Evolutionary conservation across 2,888 invertebrate species (phyloP).

Genomic region (Tetranychus truncatus): DNA sequence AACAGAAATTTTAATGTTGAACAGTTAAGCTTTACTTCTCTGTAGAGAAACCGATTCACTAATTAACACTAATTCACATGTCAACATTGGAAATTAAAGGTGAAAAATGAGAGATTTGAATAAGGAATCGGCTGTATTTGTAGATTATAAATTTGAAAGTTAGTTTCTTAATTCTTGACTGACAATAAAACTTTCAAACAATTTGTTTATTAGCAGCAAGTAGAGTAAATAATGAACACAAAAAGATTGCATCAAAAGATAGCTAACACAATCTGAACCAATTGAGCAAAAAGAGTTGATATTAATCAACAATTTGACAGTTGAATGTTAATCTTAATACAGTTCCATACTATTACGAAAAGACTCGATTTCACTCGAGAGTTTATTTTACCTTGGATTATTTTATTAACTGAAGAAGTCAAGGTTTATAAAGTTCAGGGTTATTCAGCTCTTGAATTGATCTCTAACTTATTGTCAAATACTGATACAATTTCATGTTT

Average conservation of each 20-base stretch:
- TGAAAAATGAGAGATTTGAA: background rate
- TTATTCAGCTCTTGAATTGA: background rate
- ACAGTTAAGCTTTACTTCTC: no score
- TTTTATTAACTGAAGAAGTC: background rate
- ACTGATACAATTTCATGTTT: background rate
- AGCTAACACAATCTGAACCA: no score
- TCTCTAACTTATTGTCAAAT: background rate
- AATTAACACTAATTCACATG: background rate
- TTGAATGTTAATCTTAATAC: no score
- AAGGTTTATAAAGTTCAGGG: background rate
- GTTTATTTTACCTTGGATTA: background rate
- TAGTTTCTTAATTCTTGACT: background rate
- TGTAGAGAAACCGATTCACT: no score
- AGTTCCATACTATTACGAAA: no score
- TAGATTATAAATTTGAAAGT: background rate
- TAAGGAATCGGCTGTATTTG: background rate
- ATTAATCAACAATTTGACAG: no score
- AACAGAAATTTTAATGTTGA: no score
- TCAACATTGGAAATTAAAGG: background rate
- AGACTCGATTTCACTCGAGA: no score
- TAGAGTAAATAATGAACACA: no score
- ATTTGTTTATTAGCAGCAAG: background rate
- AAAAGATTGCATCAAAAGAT: no score
- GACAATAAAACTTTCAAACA: background rate
- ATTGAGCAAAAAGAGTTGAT: no score